Conservation (phyloP, 2,888 invertebrate genomes). For the Ormia ochracea region DNA sequence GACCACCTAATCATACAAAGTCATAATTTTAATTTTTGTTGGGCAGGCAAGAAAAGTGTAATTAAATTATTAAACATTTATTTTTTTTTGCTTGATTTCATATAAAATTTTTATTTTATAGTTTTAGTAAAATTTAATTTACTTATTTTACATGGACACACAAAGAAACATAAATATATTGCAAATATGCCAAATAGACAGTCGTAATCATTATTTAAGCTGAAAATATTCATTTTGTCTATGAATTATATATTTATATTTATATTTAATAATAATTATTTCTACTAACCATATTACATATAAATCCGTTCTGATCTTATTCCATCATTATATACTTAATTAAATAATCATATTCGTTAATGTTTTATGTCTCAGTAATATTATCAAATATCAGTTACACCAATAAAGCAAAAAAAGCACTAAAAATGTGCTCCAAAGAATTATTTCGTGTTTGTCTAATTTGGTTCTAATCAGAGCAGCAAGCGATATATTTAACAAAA, state of each 20-base stretch:
- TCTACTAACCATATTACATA: slow-evolving; percentile 23
- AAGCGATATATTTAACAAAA: too few relatives aligned
- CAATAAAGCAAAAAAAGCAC: slow-evolving; percentile 55
- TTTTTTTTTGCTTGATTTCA: neutral
- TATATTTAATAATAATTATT: neutral
- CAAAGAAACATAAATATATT: neutral
- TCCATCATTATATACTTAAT: neutral
- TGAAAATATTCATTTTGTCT: neutral
- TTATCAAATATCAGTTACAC: slow-evolving; percentile 8
- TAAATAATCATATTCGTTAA: neutral
- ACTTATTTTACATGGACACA: neutral
- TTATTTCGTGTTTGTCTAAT: too few relatives aligned
- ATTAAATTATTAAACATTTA: neutral
- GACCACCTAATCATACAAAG: neutral
- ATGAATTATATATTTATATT: neutral
- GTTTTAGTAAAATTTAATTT: neutral
- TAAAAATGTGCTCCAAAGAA: slow-evolving; percentile 50
- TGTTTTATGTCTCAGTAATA: slow-evolving; percentile 7
- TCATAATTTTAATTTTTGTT: neutral
- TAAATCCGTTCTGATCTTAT: slow-evolving; percentile 11
- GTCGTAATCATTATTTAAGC: slow-evolving; percentile 42
- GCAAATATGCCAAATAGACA: slow-evolving; percentile 45
- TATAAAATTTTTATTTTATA: neutral
- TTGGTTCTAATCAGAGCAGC: too few relatives aligned
- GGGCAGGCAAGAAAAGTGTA: neutral